These are phyloP conservation scores for Calonectris borealis DNA, from an alignment of 2,113 vertebrate genomes.

Conservation along the genomic window DNA sequence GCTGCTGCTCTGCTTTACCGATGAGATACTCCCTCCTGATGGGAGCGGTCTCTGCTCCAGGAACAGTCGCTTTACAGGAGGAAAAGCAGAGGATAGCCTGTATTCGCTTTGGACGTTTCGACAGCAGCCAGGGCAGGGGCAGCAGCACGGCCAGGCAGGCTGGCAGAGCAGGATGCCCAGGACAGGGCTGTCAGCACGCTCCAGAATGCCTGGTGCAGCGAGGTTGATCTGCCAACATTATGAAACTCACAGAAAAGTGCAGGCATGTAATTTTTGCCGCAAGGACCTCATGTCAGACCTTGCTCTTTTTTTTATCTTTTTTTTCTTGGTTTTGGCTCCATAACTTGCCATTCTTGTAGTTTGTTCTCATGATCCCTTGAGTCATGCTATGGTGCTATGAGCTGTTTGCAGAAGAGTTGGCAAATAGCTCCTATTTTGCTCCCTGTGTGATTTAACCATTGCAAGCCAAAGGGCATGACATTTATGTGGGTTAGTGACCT, in stretches of 20 bases:
- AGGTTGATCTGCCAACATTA: not conserved
- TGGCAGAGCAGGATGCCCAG: not conserved
- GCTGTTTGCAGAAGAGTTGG: not conserved
- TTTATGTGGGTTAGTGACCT: not conserved
- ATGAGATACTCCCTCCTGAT: not conserved
- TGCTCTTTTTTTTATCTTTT: not conserved
- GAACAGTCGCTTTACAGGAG: not conserved
- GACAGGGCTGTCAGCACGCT: rapidly evolving
- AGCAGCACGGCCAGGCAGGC: not conserved
- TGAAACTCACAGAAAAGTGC: not conserved
- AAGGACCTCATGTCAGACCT: not conserved
- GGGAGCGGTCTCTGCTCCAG: not conserved
- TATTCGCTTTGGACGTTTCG: rapidly evolving
- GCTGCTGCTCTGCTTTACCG: not conserved
- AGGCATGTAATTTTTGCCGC: not conserved
- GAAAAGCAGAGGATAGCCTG: not conserved
- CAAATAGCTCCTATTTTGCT: not conserved
- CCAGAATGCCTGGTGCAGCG: not conserved
- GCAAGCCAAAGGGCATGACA: not conserved
- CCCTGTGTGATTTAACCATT: not conserved
- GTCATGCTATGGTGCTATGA: not conserved
- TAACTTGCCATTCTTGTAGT: not conserved
- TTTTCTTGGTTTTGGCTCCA: not conserved
- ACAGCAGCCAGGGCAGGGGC: not conserved
- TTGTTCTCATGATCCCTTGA: slow-evolving; percentile 15